These are phyloP conservation scores for Thereva nobilitata DNA, from an alignment of 2,888 invertebrate genomes.

Conservation along the genomic window DNA sequence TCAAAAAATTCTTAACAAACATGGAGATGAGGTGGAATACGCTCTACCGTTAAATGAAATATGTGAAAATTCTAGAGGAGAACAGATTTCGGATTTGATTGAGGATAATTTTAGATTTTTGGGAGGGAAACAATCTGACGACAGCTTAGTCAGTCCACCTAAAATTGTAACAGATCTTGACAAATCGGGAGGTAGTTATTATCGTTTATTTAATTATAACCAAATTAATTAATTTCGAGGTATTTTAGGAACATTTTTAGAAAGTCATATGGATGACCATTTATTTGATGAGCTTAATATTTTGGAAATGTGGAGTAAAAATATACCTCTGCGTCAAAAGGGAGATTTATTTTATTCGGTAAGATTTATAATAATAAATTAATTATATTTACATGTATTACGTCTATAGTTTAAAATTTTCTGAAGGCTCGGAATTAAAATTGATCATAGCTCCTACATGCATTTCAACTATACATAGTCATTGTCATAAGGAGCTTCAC, in stretches of 20 bases:
- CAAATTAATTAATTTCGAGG: not conserved
- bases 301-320: conserved; percentile 42
- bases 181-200: conserved; percentile 43
- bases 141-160: conserved; percentile 5
- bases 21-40: conserved; percentile 47
- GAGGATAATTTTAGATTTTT: not conserved
- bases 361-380: not conserved
- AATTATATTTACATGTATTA: no score
- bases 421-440: no score
- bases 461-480: no score
- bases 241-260: not conserved
- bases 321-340: conserved; percentile 35
- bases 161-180: conserved; percentile 46
- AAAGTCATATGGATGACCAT: conserved; percentile 33
- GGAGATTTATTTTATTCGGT: not conserved
- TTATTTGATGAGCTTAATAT: conserved; percentile 42
- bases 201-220: no score
- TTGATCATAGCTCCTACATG: no score
- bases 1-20: conserved; percentile 46
- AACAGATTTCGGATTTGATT: not conserved
- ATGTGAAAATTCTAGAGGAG: conserved; percentile 23
- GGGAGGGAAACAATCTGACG: conserved; percentile 29
- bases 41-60: conserved; percentile 46
- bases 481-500: no score
- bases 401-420: no score